Evolutionary conservation across 2,113 vertebrate genomes (phyloP), one percentile per base, ranked within the genome.

Genomic region (Gasterosteus nipponicus): DNA sequence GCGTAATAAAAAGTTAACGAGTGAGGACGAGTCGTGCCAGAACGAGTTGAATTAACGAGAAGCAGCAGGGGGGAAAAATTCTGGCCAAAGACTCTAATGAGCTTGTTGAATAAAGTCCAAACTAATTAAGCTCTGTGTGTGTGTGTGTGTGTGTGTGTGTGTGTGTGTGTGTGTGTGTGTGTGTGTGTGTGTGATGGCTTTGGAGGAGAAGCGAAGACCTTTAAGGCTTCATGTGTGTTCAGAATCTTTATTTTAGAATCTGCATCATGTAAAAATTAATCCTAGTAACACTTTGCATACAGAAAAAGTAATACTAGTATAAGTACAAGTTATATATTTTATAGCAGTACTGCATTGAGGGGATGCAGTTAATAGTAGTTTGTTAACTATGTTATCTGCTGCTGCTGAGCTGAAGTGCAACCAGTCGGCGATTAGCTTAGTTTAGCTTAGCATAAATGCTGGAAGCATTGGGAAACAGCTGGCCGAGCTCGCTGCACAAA

Each of bases 61-160:
- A 78, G 81, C 84, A 83, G 77, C 80, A 74, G 81, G 84, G 5
- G 73, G 71, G 51, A 72, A 67, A 1, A 26, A 54, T 22, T 22
- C 67, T 54, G 75, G 49, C 58, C 72, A 18, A 64, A 49, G 51
- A 26, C 77, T 35, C 65, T 81, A 83, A 86, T 71, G 77, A 83
- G 77, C 66, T 38, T 0, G 66, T 75, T 83, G 84, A 83, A 74
- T 51, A 70, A 74, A 75, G 63, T 74, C 77, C 77, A 83, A 73
- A 53, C 58, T 71, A 61, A 80, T 86, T 77, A 83, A 61, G 49
- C 54, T 56, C n/a, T 51, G 1, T 60, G 9, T 67, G 62, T 57
- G 61, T 64, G 51, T 63, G 61, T 63, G 42, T 64, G 42, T 64
- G 11, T 66, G 10, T 42, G 51, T 64, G 64, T 60, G 54, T 72